Conservation (phyloP, 92 coral and sea anemone genomes). For the Epizoanthus scotinus region DNA sequence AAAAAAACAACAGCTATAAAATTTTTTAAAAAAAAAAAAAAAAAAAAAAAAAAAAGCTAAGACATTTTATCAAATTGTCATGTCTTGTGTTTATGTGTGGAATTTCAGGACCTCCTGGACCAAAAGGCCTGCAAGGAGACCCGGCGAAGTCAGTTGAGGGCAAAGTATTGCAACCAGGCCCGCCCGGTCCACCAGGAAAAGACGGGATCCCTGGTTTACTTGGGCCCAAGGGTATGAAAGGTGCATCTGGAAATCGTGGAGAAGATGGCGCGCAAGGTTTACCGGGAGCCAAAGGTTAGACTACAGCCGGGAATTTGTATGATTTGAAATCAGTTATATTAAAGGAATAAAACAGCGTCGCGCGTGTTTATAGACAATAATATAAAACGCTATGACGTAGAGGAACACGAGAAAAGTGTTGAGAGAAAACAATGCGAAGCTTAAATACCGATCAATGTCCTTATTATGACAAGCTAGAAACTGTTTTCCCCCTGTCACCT, state of each 20-base stretch:
- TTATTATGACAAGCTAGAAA: no score
- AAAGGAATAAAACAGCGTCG: no score
- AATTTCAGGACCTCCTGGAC: slow-evolving; percentile 25
- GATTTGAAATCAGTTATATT: background rate
- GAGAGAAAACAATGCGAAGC: no score
- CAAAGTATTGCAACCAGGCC: slow-evolving; percentile 11
- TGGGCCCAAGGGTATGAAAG: slow-evolving; percentile 20
- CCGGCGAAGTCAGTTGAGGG: slow-evolving; percentile 17
- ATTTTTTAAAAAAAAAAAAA: no score
- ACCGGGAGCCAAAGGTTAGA: slow-evolving; percentile 22
- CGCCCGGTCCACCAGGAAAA: slow-evolving; percentile 11
- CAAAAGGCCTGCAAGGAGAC: slow-evolving; percentile 17
- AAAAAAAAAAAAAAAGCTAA: no score
- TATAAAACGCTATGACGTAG: no score
- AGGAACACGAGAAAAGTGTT: no score
- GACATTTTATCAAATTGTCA: background rate
- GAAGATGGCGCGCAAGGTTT: slow-evolving; percentile 19
- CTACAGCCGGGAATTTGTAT: background rate
- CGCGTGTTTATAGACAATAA: no score
- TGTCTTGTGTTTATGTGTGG: background rate
- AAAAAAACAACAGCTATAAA: no score
- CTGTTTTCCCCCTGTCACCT: no score
- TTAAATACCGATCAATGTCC: no score
- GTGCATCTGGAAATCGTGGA: background rate
- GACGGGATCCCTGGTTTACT: background rate